Evolutionary conservation across 2,797 vertebrate genomes (phyloP).

Genomic region (Aselliscus stoliczkanus): DNA sequence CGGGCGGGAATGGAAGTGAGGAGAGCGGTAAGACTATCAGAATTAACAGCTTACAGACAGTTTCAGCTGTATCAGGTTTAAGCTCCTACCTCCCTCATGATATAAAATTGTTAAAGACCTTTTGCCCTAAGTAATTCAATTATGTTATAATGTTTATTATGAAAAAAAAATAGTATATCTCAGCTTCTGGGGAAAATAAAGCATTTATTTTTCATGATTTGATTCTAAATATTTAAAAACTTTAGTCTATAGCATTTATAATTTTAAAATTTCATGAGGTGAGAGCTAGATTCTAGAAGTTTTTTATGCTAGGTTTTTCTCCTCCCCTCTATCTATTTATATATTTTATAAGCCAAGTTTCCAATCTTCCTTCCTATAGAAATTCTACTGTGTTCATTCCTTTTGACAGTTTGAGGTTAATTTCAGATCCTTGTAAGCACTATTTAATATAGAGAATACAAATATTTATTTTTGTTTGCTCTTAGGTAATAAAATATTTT

Average conservation of each 20-base stretch:
- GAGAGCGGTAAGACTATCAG: not conserved
- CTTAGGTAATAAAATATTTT: not conserved
- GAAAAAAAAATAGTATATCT: not conserved
- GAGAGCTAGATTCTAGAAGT: not conserved
- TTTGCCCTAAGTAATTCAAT: not conserved
- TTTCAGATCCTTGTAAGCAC: not conserved
- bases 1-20: not conserved
- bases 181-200: not conserved
- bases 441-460: not conserved
- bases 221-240: not conserved
- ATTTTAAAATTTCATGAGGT: not conserved
- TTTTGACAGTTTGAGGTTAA: not conserved
- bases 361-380: not conserved
- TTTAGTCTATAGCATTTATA: not conserved
- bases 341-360: not conserved
- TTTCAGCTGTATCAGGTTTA: not conserved
- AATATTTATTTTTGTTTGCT: not conserved
- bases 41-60: not conserved
- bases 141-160: not conserved
- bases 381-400: not conserved
- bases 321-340: not conserved
- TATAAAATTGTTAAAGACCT: not conserved
- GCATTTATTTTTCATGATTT: conserved; percentile 23
- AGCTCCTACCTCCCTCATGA: not conserved
- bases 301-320: not conserved